Conservation (phyloP, 1,140 invertebrate genomes). For the Eulimnadia texana region DNA sequence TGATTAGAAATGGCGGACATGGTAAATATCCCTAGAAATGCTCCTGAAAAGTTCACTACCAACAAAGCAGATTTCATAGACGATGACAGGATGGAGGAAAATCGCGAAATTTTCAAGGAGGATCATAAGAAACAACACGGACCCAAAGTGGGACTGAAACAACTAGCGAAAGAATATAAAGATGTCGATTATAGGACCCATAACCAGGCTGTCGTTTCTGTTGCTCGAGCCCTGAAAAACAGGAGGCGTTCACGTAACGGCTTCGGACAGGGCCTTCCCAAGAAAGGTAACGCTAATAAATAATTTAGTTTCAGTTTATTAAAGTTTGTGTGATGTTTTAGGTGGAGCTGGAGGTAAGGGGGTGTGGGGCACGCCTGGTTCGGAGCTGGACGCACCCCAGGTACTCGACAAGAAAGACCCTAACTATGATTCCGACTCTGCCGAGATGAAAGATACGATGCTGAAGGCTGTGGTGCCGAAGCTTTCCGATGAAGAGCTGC, state of each 20-base stretch:
- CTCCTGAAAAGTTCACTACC: not conserved
- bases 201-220: not conserved
- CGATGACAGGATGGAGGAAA: not conserved
- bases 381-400: slow-evolving; percentile 57
- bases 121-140: not conserved
- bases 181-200: not conserved
- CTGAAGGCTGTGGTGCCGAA: slow-evolving; percentile 58
- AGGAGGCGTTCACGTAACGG: slow-evolving; percentile 52
- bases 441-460: slow-evolving; percentile 53
- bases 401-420: slow-evolving; percentile 66
- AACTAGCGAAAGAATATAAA: not conserved
- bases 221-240: not conserved
- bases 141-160: not conserved
- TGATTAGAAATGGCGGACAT: not conserved
- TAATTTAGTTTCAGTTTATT: not conserved
- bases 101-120: not conserved
- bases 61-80: not conserved
- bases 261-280: slow-evolving; percentile 59
- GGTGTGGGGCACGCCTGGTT: slow-evolving; percentile 76
- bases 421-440: slow-evolving; percentile 73
- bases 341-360: slow-evolving; percentile 85
- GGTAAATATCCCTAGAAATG: not conserved
- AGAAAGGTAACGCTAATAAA: slow-evolving; percentile 45
- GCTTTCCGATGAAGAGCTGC: slow-evolving; percentile 45
- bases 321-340: slow-evolving; percentile 25